Conservation (phyloP, 2,797 vertebrate genomes). For the Euthynnus affinis region DNA sequence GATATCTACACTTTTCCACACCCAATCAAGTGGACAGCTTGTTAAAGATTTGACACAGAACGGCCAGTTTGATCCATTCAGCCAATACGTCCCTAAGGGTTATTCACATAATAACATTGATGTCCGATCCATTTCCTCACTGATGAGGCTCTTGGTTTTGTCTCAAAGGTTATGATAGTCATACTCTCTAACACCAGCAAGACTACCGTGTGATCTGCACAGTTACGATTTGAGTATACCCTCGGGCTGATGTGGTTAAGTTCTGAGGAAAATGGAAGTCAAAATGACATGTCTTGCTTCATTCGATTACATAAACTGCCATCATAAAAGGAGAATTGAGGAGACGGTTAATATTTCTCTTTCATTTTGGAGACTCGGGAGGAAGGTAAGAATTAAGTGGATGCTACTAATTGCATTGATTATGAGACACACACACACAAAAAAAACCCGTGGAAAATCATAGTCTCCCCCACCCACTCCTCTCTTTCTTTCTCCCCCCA, state of each 20-base stretch:
- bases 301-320: constrained; percentile 40
- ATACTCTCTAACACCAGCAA: constrained; percentile 23
- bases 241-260: constrained; percentile 50
- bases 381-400: constrained; percentile 32
- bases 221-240: constrained; percentile 39
- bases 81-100: constrained; percentile 32
- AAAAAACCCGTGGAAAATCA: constrained; percentile 6
- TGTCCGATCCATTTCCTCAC: constrained; percentile 3
- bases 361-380: constrained; percentile 7
- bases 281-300: constrained; percentile 48
- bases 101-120: constrained; percentile 42
- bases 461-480: not conserved
- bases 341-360: constrained; percentile 29
- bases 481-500: not conserved
- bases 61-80: constrained; percentile 55
- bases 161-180: constrained; percentile 29
- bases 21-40: constrained; percentile 37
- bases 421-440: constrained; percentile 18
- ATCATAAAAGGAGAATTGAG: not conserved
- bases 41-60: constrained; percentile 47
- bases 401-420: constrained; percentile 33
- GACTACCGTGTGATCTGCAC: constrained; percentile 36
- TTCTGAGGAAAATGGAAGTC: constrained; percentile 42
- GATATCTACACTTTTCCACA: constrained; percentile 39
- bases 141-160: constrained; percentile 48